Evolutionary conservation across 2,888 invertebrate species (phyloP), one percentile per base, ranked within the genome.

Genomic region (Tribolium freemani): DNA sequence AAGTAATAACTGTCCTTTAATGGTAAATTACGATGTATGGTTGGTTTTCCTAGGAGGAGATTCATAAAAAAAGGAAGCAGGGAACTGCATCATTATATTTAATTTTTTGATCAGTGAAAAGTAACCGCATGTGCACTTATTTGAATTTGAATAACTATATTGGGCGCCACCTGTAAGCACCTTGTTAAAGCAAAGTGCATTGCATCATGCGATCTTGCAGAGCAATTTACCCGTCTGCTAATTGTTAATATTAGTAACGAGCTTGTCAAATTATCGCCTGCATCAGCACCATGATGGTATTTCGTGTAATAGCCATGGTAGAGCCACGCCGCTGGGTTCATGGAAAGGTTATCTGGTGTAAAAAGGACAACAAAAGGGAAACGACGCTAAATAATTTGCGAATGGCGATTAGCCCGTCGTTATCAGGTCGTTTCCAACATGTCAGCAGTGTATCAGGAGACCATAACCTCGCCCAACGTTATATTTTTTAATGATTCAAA

Each of bases 391-490:
- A 44, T 46, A 30, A 67, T 68, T 71, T 21, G 66, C 54, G 30
- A 67, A 67, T 46, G 71, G 44, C 60, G 67, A 68, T 71, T 71
- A 68, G 67, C 46, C 45, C 63, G 72, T 69, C 63, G 72, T 72
- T 72, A 72, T 72, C 72, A 69, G 61, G 13, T 16, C 61, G 26
- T 72, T 72, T 72, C 54, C 68, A 72, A 13, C 72, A 31, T 72
- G 72, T 67, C 67, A 71, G 50, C 20, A 46, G 72, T 75, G 69
- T 72, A 73, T 75, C 72, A 69, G 66, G 54, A 11, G 75, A 72
- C 81, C 82, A 80, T 82, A 82, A 82, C 82, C 82, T 83, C 72
- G 76, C 80, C 72, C 80, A 82, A 83, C 80, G 79, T 80, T 79
- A 81, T 79, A 82, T 82, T 83, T 83, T 38, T 83, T 83, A 82